Evolutionary conservation across 1,140 invertebrate genomes (phyloP).

Genomic region (Acromyrmex echinatior): DNA sequence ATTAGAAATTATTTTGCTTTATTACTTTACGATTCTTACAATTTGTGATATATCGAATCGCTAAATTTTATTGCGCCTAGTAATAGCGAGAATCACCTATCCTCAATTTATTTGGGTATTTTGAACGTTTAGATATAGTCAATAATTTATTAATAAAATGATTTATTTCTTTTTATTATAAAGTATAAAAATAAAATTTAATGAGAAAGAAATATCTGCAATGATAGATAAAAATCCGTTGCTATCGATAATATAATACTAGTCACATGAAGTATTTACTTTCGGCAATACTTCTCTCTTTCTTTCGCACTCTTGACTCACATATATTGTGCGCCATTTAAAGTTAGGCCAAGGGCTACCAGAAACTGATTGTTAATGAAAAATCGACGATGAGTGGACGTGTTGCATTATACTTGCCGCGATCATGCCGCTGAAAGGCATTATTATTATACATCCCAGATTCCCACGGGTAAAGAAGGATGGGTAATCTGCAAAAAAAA

Average conservation of each 20-base stretch:
- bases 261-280: neutral
- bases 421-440: neutral
- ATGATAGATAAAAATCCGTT: neutral
- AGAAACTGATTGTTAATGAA: constrained; percentile 37
- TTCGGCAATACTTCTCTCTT: neutral
- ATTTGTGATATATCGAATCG: neutral
- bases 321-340: neutral
- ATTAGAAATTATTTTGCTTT: neutral
- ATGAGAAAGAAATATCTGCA: neutral
- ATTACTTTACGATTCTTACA: neutral
- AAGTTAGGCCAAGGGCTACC: constrained; percentile 43
- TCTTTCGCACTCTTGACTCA: constrained; percentile 8
- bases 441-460: neutral
- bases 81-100: neutral
- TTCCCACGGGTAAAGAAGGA: neutral
- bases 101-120: neutral
- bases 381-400: neutral
- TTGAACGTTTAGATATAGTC: neutral
- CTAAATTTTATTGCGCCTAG: neutral
- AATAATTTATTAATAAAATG: neutral
- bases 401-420: constrained; percentile 4
- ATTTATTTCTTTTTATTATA: constrained; percentile 14
- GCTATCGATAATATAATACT: constrained; percentile 1
- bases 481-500: neutral
- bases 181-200: constrained; percentile 15